Evolutionary conservation across 2,888 invertebrate species (phyloP), one percentile per base, ranked within the genome.

Genomic region (Drosophila acutilabella): DNA sequence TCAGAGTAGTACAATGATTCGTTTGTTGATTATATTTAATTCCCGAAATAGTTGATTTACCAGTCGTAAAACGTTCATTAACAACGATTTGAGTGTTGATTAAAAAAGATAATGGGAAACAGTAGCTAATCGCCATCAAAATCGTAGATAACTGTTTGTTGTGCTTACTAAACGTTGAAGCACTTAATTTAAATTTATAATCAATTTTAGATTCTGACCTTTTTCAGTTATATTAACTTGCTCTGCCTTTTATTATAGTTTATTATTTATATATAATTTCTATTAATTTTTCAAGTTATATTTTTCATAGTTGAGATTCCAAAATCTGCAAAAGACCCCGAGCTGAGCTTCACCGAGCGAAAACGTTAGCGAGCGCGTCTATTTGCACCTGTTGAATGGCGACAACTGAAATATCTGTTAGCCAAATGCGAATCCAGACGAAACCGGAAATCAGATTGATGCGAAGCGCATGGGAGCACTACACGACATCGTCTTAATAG

Each of bases 321-420:
- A 44, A 59, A 23, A 54, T 13, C 8, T 38, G 23, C n/a, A 16
- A 0, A 4, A 8, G 13, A 40, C 26, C 26, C 23, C 14, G 10
- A 5, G 8, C 8, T 30, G 8, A 30, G 30, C 8, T 2, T 8
- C 6, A 6, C 16, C 51, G 26, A 14, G 23, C n/a, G 23, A 58
- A 23, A 14, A 3, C 33, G n/a, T 33, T 7, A 42, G 20, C 51
- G 53, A 23, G 14, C 48, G 40, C 71, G 58, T 54, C 75, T 44
- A 10, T 16, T 14, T 66, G 33, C 64, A 77, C 77, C 78, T 77
- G 78, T 78, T 78, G 78, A 74, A 60, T 60, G 36, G 45, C 53
- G 44, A 56, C 54, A 61, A 69, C 71, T 67, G 45, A 74, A 48
- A 33, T 64, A 68, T 66, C 54, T 44, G 58, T 47, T 68, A 33